Evolutionary conservation across 2,113 vertebrate species (phyloP).

Genomic region (Telmatochromis sp.): DNA sequence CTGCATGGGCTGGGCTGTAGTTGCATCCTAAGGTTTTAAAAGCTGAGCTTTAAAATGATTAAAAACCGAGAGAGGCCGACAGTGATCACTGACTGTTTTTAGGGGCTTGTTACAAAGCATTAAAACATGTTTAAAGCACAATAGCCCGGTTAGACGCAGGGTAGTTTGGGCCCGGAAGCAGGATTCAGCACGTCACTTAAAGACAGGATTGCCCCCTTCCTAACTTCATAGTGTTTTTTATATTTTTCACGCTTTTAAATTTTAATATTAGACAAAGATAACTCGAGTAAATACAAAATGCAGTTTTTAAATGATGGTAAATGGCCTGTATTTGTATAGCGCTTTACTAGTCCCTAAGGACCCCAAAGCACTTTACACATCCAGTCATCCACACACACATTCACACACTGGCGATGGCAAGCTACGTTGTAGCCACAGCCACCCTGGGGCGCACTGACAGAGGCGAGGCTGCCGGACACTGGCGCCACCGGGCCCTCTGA

Average conservation of each 20-base stretch:
- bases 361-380: too few relatives aligned
- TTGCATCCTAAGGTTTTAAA: neutral
- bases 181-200: neutral
- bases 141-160: neutral
- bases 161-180: neutral
- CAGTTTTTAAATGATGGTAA: neutral
- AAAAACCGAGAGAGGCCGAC: neutral
- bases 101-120: neutral
- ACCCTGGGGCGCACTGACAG: too few relatives aligned
- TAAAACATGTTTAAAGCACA: neutral
- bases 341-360: too few relatives aligned
- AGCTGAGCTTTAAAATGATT: neutral
- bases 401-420: too few relatives aligned
- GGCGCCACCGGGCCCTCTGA: too few relatives aligned
- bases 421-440: too few relatives aligned
- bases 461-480: too few relatives aligned
- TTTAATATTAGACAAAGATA: neutral
- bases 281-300: neutral
- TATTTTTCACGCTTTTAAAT: neutral
- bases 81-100: neutral
- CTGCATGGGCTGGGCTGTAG: neutral
- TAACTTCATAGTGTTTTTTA: neutral
- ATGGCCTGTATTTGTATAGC: too few relatives aligned
- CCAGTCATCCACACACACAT: rapidly evolving
- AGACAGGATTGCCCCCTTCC: neutral